Evolutionary conservation across 2,888 invertebrate genomes (phyloP).

Genomic region (Yponomeuta evonymella): DNA sequence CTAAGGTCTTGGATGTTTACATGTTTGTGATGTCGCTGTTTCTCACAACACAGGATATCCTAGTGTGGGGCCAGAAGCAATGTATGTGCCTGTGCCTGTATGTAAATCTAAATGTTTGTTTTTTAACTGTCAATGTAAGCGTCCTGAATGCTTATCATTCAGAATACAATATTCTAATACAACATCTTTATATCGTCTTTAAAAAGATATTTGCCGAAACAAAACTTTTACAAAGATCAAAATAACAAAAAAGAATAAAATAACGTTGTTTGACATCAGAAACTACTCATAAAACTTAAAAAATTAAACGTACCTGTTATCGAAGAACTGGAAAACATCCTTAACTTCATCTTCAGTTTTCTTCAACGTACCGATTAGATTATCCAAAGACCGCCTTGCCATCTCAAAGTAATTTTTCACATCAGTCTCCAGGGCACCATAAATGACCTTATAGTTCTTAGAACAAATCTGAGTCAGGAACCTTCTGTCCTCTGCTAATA

Average conservation of each 20-base stretch:
- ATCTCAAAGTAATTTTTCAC: slow-evolving; percentile 35
- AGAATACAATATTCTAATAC: too few relatives aligned
- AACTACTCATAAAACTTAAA: background rate
- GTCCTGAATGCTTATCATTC: too few relatives aligned
- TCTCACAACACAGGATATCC: too few relatives aligned
- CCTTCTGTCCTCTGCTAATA: slow-evolving; percentile 44
- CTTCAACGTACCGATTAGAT: slow-evolving; percentile 37
- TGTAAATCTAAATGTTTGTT: too few relatives aligned
- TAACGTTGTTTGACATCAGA: too few relatives aligned
- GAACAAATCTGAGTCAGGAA: slow-evolving; percentile 48
- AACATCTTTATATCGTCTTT: too few relatives aligned
- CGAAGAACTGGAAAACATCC: slow-evolving; percentile 44
- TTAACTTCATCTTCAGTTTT: slow-evolving; percentile 26
- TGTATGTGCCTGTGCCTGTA: too few relatives aligned
- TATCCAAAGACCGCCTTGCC: slow-evolving; percentile 39
- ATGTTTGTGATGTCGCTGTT: too few relatives aligned
- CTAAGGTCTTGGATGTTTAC: too few relatives aligned
- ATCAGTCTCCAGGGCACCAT: slow-evolving; percentile 34
- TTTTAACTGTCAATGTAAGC: too few relatives aligned
- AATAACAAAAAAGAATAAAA: background rate
- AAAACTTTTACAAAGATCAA: background rate
- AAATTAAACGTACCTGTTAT: slow-evolving; percentile 38
- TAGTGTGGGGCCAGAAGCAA: too few relatives aligned
- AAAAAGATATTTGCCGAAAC: background rate
- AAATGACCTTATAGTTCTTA: slow-evolving; percentile 47